Conservation (phyloP, 2,113 vertebrate genomes). For the Sinocyclocheilus anshuiensis region DNA sequence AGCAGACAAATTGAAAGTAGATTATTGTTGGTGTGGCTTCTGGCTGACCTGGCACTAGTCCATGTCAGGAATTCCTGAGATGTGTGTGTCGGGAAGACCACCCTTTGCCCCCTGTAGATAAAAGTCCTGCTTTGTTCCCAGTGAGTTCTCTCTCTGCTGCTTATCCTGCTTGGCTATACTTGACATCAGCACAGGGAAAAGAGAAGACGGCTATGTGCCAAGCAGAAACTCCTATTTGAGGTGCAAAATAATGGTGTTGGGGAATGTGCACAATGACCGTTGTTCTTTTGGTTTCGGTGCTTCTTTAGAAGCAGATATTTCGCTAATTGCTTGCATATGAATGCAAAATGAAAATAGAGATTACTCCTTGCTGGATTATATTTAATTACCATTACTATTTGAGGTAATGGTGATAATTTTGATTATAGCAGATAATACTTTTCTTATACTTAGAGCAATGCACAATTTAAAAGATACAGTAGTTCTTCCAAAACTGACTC, state of each 20-base stretch:
- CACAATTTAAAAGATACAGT: not conserved
- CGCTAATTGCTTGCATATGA: not conserved
- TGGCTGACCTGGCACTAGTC: conserved; percentile 23
- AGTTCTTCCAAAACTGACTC: not conserved
- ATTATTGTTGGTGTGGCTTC: conserved; percentile 27
- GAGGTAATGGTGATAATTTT: not conserved
- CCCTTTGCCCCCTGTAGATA: conserved; percentile 15
- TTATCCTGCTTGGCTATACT: conserved; percentile 8
- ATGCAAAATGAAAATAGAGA: not conserved
- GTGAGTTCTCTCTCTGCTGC: conserved; percentile 30
- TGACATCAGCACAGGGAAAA: conserved; percentile 16
- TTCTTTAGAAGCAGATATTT: not conserved
- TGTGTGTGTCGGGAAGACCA: conserved; percentile 38
- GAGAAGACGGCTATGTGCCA: not conserved
- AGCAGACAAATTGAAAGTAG: conserved; percentile 21
- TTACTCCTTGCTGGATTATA: not conserved
- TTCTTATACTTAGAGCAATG: not conserved
- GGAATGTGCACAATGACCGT: not conserved
- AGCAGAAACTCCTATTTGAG: conserved; percentile 27
- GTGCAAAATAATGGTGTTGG: not conserved
- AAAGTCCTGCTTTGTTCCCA: conserved; percentile 30
- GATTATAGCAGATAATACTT: not conserved
- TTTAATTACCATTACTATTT: not conserved
- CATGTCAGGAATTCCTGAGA: conserved; percentile 39
- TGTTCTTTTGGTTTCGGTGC: not conserved